phyloP scores from a whole-genome alignment of 1,140 invertebrate genomes.

The Schlechtendalia chinensis region DNA sequence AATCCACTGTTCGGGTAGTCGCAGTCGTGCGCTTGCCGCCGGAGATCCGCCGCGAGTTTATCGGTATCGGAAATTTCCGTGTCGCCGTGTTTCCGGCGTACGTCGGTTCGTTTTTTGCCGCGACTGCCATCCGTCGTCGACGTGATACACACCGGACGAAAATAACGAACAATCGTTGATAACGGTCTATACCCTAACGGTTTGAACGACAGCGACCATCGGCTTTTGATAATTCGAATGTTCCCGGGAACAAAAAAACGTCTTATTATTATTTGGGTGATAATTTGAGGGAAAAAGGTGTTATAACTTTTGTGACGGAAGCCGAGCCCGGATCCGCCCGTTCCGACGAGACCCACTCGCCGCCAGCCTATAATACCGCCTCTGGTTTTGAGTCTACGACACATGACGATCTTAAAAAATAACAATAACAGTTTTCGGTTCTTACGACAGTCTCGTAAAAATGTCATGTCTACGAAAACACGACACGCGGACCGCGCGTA shows the following conservation, averaged over 20 bases:
- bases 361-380: too few relatives aligned
- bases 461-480: too few relatives aligned
- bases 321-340: not conserved
- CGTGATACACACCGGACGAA: too few relatives aligned
- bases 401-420: too few relatives aligned
- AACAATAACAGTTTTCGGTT: too few relatives aligned
- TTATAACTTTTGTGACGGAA: not conserved
- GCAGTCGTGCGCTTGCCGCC: not conserved
- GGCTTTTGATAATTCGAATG: not conserved
- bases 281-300: not conserved
- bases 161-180: too few relatives aligned
- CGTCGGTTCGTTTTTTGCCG: not conserved
- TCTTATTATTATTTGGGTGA: too few relatives aligned
- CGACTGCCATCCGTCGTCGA: conserved; percentile 20
- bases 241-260: not conserved
- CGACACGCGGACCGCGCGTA: not conserved
- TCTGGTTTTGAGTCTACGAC: too few relatives aligned
- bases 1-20: conserved; percentile 37
- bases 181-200: too few relatives aligned
- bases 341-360: too few relatives aligned
- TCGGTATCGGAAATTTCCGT: conserved; percentile 30
- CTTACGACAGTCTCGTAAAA: too few relatives aligned
- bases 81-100: conserved; percentile 26
- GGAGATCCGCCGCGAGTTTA: conserved; percentile 17
- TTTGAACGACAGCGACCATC: not conserved